Evolutionary conservation across 1,140 invertebrate genomes (phyloP), one percentile per base, ranked within the genome.

Genomic region (Drosophila saltans): DNA sequence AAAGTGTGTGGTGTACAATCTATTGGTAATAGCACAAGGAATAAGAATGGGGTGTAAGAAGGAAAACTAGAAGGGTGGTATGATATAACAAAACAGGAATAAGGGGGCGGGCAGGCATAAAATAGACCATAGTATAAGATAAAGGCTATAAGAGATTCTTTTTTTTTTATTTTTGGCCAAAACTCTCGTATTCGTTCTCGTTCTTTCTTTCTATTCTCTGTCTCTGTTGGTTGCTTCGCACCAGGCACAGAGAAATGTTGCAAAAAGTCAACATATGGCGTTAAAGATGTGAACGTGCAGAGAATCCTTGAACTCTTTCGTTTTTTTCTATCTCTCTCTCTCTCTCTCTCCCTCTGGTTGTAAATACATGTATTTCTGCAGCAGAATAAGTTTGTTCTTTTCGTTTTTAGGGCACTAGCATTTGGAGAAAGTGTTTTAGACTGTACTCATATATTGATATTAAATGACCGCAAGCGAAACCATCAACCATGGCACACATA

Each of bases 281-380:
- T 91, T 91, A 91, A 91, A 90, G 88, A 91, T 88, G 88, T 66
- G 81, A 91, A 91, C 88, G 88, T 91, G 88, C 81, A 69, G 59
- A 74, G 88, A 91, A 91, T 90, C 65, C 78, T 88, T 78, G 68
- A 88, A 81, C 68, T 78, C 75, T 68, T 75, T 55, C 59, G 16
- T 52, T 39, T 6, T 45, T 64, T 33, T 6, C 7, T 11, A 41
- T 55, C 40, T 40, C n/a, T 2, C 3, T 72, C 6, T 33, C 7
- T 36, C 6, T 7, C 33, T 30, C 28, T 30, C 33, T 7, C 7
- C 1, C 16, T 48, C 24, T 48, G 45, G 45, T 16, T 52, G 45
- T 52, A 52, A 52, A 52, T 52, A 52, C 45, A 52, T 52, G 45
- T 52, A 52, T 52, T 52, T 52, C 45, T 26, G 45, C 45, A 52